phyloP scores from a whole-genome alignment of 2,888 invertebrate genomes.

The Alloplasta piceator region DNA sequence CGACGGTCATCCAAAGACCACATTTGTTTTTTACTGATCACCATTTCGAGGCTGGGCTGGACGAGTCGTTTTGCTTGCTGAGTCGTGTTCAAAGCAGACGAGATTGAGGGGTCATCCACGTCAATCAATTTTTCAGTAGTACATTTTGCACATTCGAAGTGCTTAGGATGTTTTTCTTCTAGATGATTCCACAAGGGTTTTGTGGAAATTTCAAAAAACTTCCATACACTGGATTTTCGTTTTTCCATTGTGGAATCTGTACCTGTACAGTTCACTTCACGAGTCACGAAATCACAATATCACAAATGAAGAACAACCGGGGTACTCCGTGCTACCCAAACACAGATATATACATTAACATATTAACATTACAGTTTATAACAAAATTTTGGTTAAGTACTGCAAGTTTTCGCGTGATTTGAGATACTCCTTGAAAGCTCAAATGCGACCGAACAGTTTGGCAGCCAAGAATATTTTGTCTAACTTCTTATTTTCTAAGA shows the following conservation, averaged over 20 bases:
- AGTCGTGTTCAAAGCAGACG: neutral
- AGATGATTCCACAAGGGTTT: neutral
- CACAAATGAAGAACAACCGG: neutral
- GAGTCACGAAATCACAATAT: neutral
- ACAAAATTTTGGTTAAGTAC: too few relatives aligned
- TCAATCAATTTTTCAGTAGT: neutral
- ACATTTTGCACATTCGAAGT: neutral
- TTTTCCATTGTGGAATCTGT: neutral
- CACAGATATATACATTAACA: too few relatives aligned
- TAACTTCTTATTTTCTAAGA: too few relatives aligned
- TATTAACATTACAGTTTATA: too few relatives aligned
- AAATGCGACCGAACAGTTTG: too few relatives aligned
- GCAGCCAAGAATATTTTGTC: too few relatives aligned
- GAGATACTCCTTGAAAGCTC: too few relatives aligned
- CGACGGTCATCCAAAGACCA: slow-evolving; percentile 48
- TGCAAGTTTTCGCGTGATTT: too few relatives aligned
- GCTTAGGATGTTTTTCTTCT: neutral
- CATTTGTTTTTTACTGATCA: slow-evolving; percentile 49
- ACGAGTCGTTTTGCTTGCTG: too few relatives aligned
- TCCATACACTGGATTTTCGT: neutral
- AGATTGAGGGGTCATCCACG: neutral
- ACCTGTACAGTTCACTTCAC: neutral
- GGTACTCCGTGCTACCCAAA: neutral
- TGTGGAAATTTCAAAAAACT: neutral
- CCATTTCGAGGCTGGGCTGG: slow-evolving; percentile 47